These are phyloP conservation scores for Ceyx erithaca DNA, from an alignment of 2,797 vertebrate genomes.

Conservation along the genomic window DNA sequence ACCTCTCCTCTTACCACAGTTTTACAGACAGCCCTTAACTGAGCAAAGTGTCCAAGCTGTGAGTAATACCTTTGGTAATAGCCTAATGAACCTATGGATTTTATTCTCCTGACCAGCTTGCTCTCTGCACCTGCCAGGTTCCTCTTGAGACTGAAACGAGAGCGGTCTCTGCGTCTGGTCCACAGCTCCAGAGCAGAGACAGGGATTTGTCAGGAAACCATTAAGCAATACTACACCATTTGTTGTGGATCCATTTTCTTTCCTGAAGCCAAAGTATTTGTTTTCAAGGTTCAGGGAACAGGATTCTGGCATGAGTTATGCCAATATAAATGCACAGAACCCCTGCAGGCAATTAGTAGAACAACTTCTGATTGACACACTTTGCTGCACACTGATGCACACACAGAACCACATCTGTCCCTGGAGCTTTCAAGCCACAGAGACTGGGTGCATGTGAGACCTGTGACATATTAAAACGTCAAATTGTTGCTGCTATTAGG, in stretches of 20 bases:
- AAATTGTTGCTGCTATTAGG: neutral
- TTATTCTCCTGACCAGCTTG: slow-evolving; percentile 25
- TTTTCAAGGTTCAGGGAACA: slow-evolving; percentile 6
- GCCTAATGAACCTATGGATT: neutral
- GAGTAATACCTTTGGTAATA: neutral
- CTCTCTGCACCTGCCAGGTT: slow-evolving; percentile 61
- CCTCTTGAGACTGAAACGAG: slow-evolving; percentile 39
- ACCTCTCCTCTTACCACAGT: neutral
- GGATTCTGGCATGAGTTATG: neutral
- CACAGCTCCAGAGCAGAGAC: slow-evolving; percentile 36
- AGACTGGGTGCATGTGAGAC: neutral
- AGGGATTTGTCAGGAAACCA: slow-evolving; percentile 58
- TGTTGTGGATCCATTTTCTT: slow-evolving; percentile 58
- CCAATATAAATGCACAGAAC: neutral
- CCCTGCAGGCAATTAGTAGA: neutral
- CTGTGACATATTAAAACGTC: neutral
- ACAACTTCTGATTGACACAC: neutral
- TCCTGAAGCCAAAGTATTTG: slow-evolving; percentile 33
- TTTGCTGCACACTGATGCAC: neutral
- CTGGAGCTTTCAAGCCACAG: neutral
- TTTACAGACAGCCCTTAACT: neutral
- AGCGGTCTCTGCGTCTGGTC: neutral
- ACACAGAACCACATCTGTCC: accelerated
- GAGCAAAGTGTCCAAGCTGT: neutral
- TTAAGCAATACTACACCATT: slow-evolving; percentile 31